Evolutionary conservation across 1,140 invertebrate genomes (phyloP).

Genomic region (Gryllus bimaculatus): DNA sequence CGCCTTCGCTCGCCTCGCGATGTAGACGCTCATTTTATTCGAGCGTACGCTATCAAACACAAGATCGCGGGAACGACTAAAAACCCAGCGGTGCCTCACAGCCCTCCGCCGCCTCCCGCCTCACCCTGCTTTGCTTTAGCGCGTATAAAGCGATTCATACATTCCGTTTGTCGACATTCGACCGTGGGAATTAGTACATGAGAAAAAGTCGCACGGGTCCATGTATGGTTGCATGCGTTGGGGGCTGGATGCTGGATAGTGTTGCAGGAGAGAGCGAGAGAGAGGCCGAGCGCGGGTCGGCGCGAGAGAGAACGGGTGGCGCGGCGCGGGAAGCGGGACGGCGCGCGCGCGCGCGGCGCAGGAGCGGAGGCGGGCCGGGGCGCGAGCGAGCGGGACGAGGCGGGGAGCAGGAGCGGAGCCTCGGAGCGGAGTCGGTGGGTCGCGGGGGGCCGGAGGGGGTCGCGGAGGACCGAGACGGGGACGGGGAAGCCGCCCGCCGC

Average conservation of each 20-base stretch:
- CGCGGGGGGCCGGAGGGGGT: neutral
- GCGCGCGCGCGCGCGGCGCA: too few relatives aligned
- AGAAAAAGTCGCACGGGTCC: conserved; percentile 21
- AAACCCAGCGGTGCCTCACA: neutral
- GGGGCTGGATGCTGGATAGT: neutral
- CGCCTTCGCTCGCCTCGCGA: neutral
- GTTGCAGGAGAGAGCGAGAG: conserved; percentile 8
- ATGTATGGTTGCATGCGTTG: conserved; percentile 10
- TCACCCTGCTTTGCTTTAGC: neutral
- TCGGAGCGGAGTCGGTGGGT: neutral
- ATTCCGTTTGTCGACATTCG: neutral
- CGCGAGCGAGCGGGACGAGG: too few relatives aligned
- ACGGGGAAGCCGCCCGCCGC: too few relatives aligned
- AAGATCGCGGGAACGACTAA: neutral
- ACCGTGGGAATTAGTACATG: conserved; percentile 18
- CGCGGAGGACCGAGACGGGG: neutral
- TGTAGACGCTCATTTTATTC: neutral
- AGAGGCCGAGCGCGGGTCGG: neutral
- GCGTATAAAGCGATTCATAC: conserved; percentile 4
- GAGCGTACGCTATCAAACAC: neutral
- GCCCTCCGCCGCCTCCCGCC: neutral
- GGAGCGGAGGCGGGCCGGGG: too few relatives aligned
- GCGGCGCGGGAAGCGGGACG: too few relatives aligned
- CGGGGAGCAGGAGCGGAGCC: neutral
- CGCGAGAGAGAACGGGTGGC: neutral